phyloP scores from a whole-genome alignment of 2,888 invertebrate species.

The Abrostola tripartita region DNA sequence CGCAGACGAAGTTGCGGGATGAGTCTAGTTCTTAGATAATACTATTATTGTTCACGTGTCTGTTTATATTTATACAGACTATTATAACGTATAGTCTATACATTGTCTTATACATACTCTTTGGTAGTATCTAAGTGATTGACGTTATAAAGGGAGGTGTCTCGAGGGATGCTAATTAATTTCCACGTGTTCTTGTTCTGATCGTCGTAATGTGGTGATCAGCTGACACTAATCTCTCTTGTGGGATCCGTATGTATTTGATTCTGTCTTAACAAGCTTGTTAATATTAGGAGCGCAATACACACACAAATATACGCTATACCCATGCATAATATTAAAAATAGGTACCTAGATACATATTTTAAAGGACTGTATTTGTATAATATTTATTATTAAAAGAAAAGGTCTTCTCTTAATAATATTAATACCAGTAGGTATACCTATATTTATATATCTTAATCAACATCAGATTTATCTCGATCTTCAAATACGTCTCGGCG shows the following conservation, averaged over 20 bases:
- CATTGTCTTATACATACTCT: constrained; percentile 13
- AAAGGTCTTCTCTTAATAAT: not conserved
- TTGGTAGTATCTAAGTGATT: constrained; percentile 61
- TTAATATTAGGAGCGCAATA: constrained; percentile 15
- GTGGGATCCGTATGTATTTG: constrained; percentile 20
- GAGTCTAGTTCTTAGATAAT: no score
- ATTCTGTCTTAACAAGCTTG: constrained; percentile 23
- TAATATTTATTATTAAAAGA: constrained; percentile 2
- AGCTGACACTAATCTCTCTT: constrained; percentile 37
- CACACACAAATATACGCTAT: not conserved
- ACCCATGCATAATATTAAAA: not conserved
- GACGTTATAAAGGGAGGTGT: constrained; percentile 61
- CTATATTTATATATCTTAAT: no score
- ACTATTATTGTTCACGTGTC: no score
- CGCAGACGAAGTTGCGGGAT: no score
- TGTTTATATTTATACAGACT: no score
- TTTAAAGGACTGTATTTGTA: no score
- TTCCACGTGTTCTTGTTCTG: constrained; percentile 60
- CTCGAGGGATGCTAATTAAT: constrained; percentile 66
- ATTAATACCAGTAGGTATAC: no score
- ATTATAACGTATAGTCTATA: not conserved
- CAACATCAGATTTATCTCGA: constrained; percentile 5
- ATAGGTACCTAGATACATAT: no score
- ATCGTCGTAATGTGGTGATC: constrained; percentile 61
- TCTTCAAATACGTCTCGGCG: constrained; percentile 21